Base-by-base conservation (phyloP, 2,888 invertebrate species). In the Ectropis crepuscularia region DNA sequence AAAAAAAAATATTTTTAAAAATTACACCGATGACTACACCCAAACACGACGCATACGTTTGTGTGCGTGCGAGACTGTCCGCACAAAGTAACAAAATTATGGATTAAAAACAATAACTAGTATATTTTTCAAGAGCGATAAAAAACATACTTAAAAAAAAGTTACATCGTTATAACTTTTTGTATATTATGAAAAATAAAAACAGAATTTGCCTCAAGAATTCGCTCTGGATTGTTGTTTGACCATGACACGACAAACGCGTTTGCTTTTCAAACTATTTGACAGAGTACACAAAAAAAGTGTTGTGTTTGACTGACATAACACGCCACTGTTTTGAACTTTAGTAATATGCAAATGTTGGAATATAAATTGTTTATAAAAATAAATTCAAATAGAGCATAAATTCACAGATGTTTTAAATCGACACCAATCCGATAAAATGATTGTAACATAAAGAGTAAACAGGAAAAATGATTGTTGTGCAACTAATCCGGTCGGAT, bases 391-490 rank as follows among this genome's bases (percentile, higher is more conserved):
- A 5, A 47, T 43, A 36, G 47, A 57, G 57, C 46, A 39, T 28
- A 46, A 47, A 61, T 54, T 48, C 50, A 51, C 61, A 41, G 6
- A 36, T 41, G 0, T 41, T 5, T 41, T 41, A 41, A 9, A 51
- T 10, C 1, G 57, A 58, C 63, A 68, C 47, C 51, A 61, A 49
- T 59, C 54, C 45, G 53, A 57, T 47, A 47, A 47, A 57, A 57
- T 47, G 42, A 47, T 38, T n/a, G 7, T 59, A 36, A 16, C n/a
- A 57, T 42, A 49, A 11, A 45, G 43, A 45, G 64, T 63, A 68
- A 70, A 68, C 70, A 68, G 68, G 70, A 70, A 68, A 61, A 51
- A 49, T 36, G 45, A 45, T 41, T 36, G 9, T 12, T 42, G 38
- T 46, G 55, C 49, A 58, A 50, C 49, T 68, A 57, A 70, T 70